Percentiles rank a stretch among this genome's conserved stretches.
These are phyloP conservation scores for Semnornis frantzii DNA, from an alignment of 2,113 vertebrate genomes.

Conservation along the genomic window DNA sequence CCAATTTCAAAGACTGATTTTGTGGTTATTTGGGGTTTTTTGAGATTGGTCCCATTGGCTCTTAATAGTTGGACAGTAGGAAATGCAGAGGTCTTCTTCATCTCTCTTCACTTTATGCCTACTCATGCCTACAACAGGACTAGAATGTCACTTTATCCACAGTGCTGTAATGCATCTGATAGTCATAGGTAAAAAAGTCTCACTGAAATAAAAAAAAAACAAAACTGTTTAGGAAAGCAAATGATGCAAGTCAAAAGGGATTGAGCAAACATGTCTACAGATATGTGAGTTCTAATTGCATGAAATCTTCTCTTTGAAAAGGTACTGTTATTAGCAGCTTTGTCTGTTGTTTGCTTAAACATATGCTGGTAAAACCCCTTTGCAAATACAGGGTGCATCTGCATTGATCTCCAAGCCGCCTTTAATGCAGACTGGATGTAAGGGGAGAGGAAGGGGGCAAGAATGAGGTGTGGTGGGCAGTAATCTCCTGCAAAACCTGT, in stretches of 20 bases:
- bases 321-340: background rate
- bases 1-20: background rate
- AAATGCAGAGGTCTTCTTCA: background rate
- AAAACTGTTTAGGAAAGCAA: background rate
- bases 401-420: background rate
- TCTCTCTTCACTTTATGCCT: background rate
- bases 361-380: background rate
- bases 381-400: background rate
- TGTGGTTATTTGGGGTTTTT: background rate
- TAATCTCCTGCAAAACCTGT: background rate
- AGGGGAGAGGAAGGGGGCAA: background rate
- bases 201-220: background rate
- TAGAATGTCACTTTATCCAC: background rate
- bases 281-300: background rate
- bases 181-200: background rate
- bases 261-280: background rate
- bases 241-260: conserved; percentile 1
- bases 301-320: background rate
- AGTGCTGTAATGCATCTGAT: background rate
- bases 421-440: background rate
- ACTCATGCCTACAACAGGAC: background rate
- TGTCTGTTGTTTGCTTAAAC: background rate
- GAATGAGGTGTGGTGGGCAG: background rate
- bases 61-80: background rate
- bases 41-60: background rate